Evolutionary conservation across 2,797 vertebrate genomes (phyloP), one percentile per base, ranked within the genome.

Genomic region (Coccyzus lansbergi): DNA sequence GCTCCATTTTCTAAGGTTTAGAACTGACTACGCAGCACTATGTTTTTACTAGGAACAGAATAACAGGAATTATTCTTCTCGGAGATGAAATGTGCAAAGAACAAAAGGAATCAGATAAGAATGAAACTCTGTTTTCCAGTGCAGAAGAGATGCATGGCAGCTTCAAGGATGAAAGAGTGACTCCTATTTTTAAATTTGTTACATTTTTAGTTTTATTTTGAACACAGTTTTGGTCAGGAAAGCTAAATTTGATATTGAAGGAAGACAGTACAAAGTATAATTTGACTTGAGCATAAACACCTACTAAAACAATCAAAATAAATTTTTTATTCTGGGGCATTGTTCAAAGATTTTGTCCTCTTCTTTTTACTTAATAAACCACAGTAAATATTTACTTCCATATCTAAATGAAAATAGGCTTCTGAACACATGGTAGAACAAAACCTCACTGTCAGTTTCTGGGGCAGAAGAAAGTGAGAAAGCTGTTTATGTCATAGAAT

Each of bases 11-110:
- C 59, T 89, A 68, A 86, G 86, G 68, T 77, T 93, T 82, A 95
- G 31, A 83, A 75, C 29, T 86, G 68, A 90, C 72, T 96, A 40
- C 24, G 38, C 26, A 92, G 28, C 24, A 70, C 36, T 86, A 49
- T 34, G 44, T 94, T 4, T 92, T 94, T 94, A 87, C 25, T 75
- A 19, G n/a, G n/a, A 93, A 95, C 49, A 63, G 25, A 81, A 90
- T 84, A 89, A 52, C 65, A 58, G 19, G 24, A 94, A 83, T 56
- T 86, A 5, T 62, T 58, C 67, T 36, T 79, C 18, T 29, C 29
- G 4, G 40, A 56, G 44, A 49, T 44, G 28, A 75, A 79, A 58
- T 7, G 1, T 5, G 2, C 34, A 89, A 83, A 62, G 34, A 60
- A 72, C 26, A 76, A 75, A 83, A 68, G 21, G 4, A 74, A 60